Percentiles rank a stretch among this genome's conserved stretches.
These are phyloP conservation scores for Baryphthengus martii DNA, from an alignment of 2,113 vertebrate species.

Conservation along the genomic window DNA sequence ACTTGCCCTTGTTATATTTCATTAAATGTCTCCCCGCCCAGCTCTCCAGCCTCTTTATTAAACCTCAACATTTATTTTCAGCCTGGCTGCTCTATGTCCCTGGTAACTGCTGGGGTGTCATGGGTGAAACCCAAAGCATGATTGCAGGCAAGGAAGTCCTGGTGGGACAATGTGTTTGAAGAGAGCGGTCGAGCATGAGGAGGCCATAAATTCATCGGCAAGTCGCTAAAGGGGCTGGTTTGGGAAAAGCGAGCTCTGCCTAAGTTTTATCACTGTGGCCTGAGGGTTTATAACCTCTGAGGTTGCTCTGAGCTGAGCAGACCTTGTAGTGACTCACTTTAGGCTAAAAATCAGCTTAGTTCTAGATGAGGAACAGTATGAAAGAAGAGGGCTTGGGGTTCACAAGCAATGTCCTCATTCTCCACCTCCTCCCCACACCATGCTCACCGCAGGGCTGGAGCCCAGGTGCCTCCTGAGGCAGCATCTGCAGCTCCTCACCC, in stretches of 20 bases:
- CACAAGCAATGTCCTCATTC: rapidly evolving
- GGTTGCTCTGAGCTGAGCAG: not conserved
- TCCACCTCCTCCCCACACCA: not conserved
- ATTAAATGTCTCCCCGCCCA: no score
- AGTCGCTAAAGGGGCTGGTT: not conserved
- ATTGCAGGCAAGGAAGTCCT: not conserved
- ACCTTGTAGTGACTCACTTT: not conserved
- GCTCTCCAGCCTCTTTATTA: no score
- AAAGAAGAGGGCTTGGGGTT: not conserved
- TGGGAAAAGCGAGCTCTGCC: not conserved
- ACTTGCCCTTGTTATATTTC: no score
- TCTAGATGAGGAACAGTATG: not conserved
- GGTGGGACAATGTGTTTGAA: not conserved
- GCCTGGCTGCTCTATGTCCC: not conserved
- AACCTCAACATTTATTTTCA: not conserved
- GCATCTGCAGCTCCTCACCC: not conserved
- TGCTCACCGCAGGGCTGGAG: not conserved
- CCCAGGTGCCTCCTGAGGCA: not conserved
- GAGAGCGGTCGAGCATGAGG: not conserved
- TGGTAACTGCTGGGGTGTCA: not conserved
- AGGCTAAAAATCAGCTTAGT: not conserved
- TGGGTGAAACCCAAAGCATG: rapidly evolving
- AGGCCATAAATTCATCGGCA: rapidly evolving
- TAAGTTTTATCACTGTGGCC: not conserved
- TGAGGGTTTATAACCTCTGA: not conserved